These are phyloP conservation scores for Melanophora roralis DNA, from an alignment of 2,888 invertebrate genomes.

Conservation along the genomic window DNA sequence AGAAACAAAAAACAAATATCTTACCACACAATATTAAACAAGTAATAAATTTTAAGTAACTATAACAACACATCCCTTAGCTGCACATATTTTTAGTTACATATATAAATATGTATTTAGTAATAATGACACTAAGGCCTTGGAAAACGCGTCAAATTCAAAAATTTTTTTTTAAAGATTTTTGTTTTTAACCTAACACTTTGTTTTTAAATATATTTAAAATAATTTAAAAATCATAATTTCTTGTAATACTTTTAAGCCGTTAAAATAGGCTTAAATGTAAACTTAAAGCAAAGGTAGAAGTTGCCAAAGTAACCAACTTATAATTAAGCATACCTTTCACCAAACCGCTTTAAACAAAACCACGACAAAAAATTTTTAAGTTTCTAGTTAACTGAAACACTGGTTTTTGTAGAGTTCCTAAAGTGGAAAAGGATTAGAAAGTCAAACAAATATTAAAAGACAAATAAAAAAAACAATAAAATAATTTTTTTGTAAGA, in stretches of 20 bases:
- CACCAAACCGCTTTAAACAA: background rate
- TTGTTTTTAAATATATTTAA: no score
- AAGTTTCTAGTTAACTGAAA: slow-evolving; percentile 10
- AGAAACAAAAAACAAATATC: background rate
- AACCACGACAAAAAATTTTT: background rate
- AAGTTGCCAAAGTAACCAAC: slow-evolving; percentile 55
- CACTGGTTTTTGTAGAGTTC: slow-evolving; percentile 3
- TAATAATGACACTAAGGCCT: no score
- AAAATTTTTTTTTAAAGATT: no score
- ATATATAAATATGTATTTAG: no score
- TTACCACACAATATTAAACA: slow-evolving; percentile 17
- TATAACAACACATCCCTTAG: slow-evolving; percentile 43
- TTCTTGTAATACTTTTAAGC: no score
- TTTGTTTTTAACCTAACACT: no score
- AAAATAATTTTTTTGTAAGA: slow-evolving; percentile 20
- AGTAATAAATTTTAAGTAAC: slow-evolving; percentile 56
- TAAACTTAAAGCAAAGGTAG: background rate
- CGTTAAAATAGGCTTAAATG: background rate
- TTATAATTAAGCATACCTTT: slow-evolving; percentile 11
- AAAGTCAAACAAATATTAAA: background rate
- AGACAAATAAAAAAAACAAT: slow-evolving; percentile 9
- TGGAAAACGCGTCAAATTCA: background rate
- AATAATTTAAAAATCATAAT: no score
- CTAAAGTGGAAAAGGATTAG: no score
- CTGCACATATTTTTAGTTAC: background rate